These are phyloP conservation scores for Hirtodrosophila duncani DNA, from an alignment of 2,888 invertebrate species.

Conservation along the genomic window DNA sequence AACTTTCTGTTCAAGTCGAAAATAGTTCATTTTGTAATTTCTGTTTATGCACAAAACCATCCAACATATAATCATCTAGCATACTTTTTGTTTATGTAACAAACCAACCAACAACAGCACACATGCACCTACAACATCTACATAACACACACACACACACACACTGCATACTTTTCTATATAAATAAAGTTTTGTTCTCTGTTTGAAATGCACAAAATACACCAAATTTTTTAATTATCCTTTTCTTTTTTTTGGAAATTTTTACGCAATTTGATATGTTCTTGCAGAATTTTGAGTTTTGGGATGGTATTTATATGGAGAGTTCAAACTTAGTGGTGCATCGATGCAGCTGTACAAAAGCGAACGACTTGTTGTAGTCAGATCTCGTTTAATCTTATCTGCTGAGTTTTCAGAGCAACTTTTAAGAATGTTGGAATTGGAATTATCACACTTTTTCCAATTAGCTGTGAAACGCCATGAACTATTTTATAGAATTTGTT, in stretches of 20 bases:
- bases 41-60: constrained; percentile 28
- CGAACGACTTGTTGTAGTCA: too few species aligned
- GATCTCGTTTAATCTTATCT: too few species aligned
- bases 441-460: too few species aligned
- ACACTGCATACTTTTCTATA: constrained; percentile 27
- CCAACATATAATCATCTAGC: constrained; percentile 23
- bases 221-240: constrained; percentile 6
- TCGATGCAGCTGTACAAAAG: too few species aligned
- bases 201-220: constrained; percentile 57
- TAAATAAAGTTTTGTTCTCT: constrained; percentile 75
- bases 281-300: too few species aligned
- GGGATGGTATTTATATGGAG: too few species aligned
- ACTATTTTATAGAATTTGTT: too few species aligned
- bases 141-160: constrained; percentile 23
- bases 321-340: too few species aligned
- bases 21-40: constrained; percentile 28
- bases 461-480: too few species aligned
- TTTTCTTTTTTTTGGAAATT: constrained; percentile 6
- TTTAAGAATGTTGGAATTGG: too few species aligned
- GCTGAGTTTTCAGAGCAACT: too few species aligned
- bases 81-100: constrained; percentile 53
- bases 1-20: constrained; percentile 43
- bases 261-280: background rate
- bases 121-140: constrained; percentile 25
- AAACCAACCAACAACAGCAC: constrained; percentile 22